These are phyloP conservation scores for Lymantria monacha DNA, from an alignment of 2,888 invertebrate genomes.

Conservation along the genomic window DNA sequence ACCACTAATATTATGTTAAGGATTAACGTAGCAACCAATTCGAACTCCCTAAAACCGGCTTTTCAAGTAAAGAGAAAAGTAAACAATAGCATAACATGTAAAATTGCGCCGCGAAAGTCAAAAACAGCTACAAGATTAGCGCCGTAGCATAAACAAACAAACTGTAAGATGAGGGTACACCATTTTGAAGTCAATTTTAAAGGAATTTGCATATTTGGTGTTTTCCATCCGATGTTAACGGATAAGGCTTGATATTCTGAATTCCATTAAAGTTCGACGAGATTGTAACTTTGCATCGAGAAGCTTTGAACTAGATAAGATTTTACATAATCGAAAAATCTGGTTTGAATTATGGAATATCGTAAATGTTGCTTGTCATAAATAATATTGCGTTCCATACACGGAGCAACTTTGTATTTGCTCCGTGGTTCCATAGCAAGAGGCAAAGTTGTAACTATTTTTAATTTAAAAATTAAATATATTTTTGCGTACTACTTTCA, in stretches of 20 bases:
- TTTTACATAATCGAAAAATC: constrained; percentile 11
- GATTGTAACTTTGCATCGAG: constrained; percentile 22
- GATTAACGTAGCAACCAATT: too few species aligned
- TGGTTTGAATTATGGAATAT: constrained; percentile 2
- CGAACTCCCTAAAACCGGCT: not conserved
- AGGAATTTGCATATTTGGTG: constrained; percentile 66
- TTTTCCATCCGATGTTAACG: constrained; percentile 44
- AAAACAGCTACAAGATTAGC: constrained; percentile 6
- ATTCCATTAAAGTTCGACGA: constrained; percentile 37
- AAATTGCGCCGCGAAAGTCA: not conserved
- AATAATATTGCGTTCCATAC: not conserved
- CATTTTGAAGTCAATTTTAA: constrained; percentile 60
- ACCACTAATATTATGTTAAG: too few species aligned
- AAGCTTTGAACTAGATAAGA: constrained; percentile 16
- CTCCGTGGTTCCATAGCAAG: too few species aligned
- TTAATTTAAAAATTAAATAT: too few species aligned
- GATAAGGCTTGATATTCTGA: constrained; percentile 39
- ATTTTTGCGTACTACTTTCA: too few species aligned
- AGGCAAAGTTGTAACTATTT: too few species aligned
- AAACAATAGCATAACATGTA: not conserved
- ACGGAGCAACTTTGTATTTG: too few species aligned
- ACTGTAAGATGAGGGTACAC: constrained; percentile 30
- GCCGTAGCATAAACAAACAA: constrained; percentile 23
- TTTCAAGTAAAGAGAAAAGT: not conserved
- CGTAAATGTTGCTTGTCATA: not conserved